Conservation (phyloP, 2,888 invertebrate species). For the Ryuthela nishihirai region DNA sequence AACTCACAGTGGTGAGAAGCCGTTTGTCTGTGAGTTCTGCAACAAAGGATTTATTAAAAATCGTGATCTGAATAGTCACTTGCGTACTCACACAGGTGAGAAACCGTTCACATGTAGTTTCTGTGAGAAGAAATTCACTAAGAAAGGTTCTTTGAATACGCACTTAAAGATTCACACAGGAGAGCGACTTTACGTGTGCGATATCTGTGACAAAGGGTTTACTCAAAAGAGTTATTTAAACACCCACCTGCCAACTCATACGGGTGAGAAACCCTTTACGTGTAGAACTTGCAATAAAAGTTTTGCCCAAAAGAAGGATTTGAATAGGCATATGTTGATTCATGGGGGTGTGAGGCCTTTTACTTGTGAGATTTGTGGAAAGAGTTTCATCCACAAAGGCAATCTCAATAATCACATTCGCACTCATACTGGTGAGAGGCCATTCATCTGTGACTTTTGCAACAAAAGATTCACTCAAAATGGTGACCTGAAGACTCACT, state of each 20-base stretch:
- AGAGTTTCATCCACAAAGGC: conserved; percentile 28
- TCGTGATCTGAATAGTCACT: conserved; percentile 26
- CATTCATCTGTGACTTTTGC: conserved; percentile 30
- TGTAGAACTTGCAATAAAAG: conserved; percentile 32
- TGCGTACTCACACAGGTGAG: conserved; percentile 28
- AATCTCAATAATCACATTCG: conserved; percentile 29
- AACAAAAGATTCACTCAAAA: conserved; percentile 31
- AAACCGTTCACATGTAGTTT: conserved; percentile 32
- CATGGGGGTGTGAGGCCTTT: conserved; percentile 33
- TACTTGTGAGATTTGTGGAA: conserved; percentile 26
- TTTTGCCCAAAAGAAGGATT: conserved; percentile 30
- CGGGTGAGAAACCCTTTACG: conserved; percentile 33
- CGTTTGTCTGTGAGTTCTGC: conserved; percentile 30
- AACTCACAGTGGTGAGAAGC: conserved; percentile 34
- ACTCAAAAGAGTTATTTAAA: conserved; percentile 30
- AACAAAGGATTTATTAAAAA: conserved; percentile 34
- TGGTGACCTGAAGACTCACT: conserved; percentile 27
- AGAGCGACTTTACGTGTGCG: conserved; percentile 46
- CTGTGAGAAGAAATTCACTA: conserved; percentile 33
- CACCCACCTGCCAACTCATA: conserved; percentile 29
- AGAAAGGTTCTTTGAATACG: conserved; percentile 28
- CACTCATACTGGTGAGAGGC: conserved; percentile 35
- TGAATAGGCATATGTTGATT: conserved; percentile 26
- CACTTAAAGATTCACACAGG: conserved; percentile 45
- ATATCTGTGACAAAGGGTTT: conserved; percentile 43